Percentiles rank a stretch among this genome's conserved stretches.
Evolutionary conservation across 1,140 invertebrate species (phyloP).

Genomic region (Drosophila willistoni): DNA sequence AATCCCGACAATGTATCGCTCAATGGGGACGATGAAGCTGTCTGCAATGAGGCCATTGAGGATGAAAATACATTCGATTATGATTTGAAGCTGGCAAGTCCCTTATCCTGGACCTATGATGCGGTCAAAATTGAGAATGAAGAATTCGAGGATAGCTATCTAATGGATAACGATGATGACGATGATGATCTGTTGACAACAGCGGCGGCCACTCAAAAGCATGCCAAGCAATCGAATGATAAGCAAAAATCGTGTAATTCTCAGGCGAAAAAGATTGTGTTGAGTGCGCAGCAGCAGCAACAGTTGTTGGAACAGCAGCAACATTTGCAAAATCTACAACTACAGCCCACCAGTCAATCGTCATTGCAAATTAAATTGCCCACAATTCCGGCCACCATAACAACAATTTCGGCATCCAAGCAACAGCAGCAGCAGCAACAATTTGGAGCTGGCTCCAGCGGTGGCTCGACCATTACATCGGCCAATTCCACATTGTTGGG

Average conservation of each 20-base stretch:
- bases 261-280: constrained; percentile 52
- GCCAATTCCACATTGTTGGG: constrained; percentile 47
- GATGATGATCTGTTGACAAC: constrained; percentile 76
- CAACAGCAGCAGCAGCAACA: constrained; percentile 15
- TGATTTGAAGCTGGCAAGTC: constrained; percentile 77
- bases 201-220: constrained; percentile 72
- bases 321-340: constrained; percentile 71
- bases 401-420: constrained; percentile 61
- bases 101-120: constrained; percentile 81
- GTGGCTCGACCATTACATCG: constrained; percentile 27
- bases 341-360: constrained; percentile 75
- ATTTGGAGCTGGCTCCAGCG: constrained; percentile 47
- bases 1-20: constrained; percentile 68
- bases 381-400: constrained; percentile 76
- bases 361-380: constrained; percentile 72
- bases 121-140: constrained; percentile 79
- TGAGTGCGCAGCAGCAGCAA: constrained; percentile 67
- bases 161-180: constrained; percentile 75
- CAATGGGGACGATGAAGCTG: constrained; percentile 70
- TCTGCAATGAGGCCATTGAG: constrained; percentile 70
- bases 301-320: constrained; percentile 76
- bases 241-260: constrained; percentile 36
- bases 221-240: constrained; percentile 69
- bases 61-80: constrained; percentile 77
- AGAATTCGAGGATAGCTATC: constrained; percentile 75